A percentile compares a stretch with the other conserved stretches of the same genome.
phyloP scores from a whole-genome alignment of 2,888 invertebrate genomes.

The Platypus cylindrus region DNA sequence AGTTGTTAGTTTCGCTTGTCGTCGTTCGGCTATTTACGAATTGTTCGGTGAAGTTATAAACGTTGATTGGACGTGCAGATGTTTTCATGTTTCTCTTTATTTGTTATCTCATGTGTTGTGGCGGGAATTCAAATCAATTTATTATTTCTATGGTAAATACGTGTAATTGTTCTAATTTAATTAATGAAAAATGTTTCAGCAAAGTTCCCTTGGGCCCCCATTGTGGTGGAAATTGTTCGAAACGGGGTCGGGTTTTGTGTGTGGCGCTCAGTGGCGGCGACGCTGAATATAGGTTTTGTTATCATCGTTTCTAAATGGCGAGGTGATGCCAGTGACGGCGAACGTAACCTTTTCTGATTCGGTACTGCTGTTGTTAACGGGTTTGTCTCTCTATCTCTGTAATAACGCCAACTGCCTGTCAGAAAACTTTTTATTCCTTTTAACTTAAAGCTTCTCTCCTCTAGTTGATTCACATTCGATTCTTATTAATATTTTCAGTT shows the following conservation, averaged over 20 bases:
- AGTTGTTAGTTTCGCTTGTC: too few species aligned
- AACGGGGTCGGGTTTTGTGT: slow-evolving; percentile 20
- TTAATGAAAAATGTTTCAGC: slow-evolving; percentile 10
- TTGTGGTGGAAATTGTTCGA: slow-evolving; percentile 9
- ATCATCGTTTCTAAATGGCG: too few species aligned
- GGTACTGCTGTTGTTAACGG: too few species aligned
- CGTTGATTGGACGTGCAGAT: slow-evolving; percentile 37
- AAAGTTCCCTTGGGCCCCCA: slow-evolving; percentile 9
- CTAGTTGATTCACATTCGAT: too few species aligned
- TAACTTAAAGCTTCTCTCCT: too few species aligned
- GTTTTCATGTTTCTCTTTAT: slow-evolving; percentile 31
- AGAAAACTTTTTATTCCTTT: too few species aligned
- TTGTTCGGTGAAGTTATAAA: too few species aligned
- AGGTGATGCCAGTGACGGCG: too few species aligned
- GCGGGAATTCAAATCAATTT: slow-evolving; percentile 26
- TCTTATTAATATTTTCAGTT: too few species aligned
- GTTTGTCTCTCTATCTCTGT: too few species aligned
- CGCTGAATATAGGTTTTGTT: slow-evolving; percentile 24
- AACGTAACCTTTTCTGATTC: too few species aligned
- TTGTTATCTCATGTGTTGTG: slow-evolving; percentile 28
- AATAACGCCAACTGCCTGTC: too few species aligned
- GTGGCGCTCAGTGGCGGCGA: slow-evolving; percentile 20
- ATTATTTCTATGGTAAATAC: slow-evolving; percentile 23
- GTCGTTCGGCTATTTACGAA: slow-evolving; percentile 37
- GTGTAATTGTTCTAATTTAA: slow-evolving; percentile 8